Evolutionary conservation across 2,113 vertebrate species (phyloP).

Genomic region (Tinamus guttatus): DNA sequence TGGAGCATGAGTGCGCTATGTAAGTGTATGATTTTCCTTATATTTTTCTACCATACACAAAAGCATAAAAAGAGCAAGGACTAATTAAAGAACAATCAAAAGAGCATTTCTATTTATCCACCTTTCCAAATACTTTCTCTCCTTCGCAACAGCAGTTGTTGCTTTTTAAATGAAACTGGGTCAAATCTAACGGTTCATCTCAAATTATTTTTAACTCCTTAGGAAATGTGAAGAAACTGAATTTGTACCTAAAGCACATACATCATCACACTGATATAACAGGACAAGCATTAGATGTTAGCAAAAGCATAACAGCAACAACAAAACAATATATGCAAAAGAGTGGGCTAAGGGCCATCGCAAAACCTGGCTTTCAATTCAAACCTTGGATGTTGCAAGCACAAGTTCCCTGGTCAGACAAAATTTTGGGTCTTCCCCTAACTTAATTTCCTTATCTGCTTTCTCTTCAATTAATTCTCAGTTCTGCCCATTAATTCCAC

Average conservation of each 20-base stretch:
- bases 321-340: neutral
- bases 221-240: neutral
- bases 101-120: neutral
- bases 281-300: rapidly evolving
- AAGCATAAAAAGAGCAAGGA: neutral
- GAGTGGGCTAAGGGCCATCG: neutral
- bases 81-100: neutral
- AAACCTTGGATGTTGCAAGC: rapidly evolving
- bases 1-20: neutral
- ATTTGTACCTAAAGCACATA: neutral
- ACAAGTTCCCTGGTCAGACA: neutral
- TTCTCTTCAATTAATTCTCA: neutral
- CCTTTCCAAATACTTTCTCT: neutral
- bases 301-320: neutral
- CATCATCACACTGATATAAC: neutral
- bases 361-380: no score
- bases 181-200: neutral
- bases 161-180: neutral
- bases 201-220: neutral
- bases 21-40: neutral
- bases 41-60: neutral
- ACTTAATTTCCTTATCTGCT: neutral
- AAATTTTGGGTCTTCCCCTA: neutral
- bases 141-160: neutral
- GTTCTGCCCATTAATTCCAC: neutral